phyloP scores from a whole-genome alignment of 1,140 invertebrate species.

The Drosophila repletoides region DNA sequence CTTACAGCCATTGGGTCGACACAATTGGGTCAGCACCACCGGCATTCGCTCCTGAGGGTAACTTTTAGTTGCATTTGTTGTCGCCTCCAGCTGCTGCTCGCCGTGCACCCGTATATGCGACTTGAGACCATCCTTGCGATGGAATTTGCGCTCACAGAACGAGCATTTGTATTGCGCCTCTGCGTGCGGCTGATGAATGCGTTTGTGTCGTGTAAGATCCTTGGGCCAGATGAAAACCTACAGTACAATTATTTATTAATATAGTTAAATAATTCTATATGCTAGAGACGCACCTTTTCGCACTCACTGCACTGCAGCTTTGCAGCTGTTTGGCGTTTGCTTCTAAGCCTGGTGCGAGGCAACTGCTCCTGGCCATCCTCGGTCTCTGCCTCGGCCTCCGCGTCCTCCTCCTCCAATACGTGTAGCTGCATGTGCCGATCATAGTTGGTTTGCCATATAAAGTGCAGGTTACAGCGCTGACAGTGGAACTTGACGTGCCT shows the following conservation, averaged over 20 bases:
- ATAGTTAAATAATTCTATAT: background rate
- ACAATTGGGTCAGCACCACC: conserved; percentile 27
- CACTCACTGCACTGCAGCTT: conserved; percentile 83
- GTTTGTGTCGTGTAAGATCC: conserved; percentile 83
- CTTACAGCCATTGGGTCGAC: conserved; percentile 68
- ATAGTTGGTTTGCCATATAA: conserved; percentile 64
- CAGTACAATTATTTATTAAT: background rate
- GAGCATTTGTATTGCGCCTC: conserved; percentile 83
- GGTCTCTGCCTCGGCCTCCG: background rate
- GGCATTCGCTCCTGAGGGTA: conserved; percentile 6
- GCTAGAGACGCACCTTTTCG: conserved; percentile 62
- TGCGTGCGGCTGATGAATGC: conserved; percentile 82
- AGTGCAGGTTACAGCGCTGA: conserved; percentile 41
- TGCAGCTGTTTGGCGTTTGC: conserved; percentile 10
- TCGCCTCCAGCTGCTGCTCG: background rate
- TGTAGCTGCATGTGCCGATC: conserved; percentile 34
- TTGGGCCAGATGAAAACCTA: conserved; percentile 83
- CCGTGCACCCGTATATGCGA: conserved; percentile 64
- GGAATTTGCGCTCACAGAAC: conserved; percentile 83
- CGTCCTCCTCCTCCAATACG: conserved; percentile 25
- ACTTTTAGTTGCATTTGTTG: background rate
- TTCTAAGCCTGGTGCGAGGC: background rate
- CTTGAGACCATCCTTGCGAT: conserved; percentile 83
- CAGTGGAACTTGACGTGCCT: conserved; percentile 44
- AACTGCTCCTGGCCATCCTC: background rate